A percentile compares a stretch with the other conserved stretches of the same genome.
Conservation (phyloP, 2,888 invertebrate genomes). For the Brachyptera putata region DNA sequence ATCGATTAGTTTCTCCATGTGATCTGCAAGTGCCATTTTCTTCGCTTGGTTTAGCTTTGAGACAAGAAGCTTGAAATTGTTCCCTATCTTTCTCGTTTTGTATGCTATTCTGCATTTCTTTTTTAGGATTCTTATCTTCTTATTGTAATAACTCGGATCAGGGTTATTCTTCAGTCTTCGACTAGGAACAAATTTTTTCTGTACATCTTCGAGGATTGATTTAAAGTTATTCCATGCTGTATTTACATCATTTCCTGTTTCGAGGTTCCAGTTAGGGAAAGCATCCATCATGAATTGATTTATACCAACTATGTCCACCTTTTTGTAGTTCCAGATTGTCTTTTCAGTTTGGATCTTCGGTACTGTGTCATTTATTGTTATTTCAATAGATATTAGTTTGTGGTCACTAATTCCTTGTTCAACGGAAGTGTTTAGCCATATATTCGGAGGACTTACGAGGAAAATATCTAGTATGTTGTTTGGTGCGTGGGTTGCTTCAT, state of each 20-base stretch:
- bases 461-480: background rate
- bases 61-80: background rate
- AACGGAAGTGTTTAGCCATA: background rate
- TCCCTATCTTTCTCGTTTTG: background rate
- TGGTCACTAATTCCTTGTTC: background rate
- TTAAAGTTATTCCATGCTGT: background rate
- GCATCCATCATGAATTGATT: background rate
- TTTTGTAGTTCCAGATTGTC: background rate
- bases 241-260: background rate
- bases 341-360: background rate
- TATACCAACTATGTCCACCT: background rate
- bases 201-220: background rate
- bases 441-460: background rate
- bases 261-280: background rate
- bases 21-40: background rate
- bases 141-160: background rate
- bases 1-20: background rate
- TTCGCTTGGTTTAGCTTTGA: background rate
- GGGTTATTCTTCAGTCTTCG: too few relatives aligned
- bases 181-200: background rate
- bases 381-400: background rate
- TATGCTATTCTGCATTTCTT: background rate
- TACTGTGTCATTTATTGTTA: background rate
- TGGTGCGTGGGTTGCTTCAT: background rate
- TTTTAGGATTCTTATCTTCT: background rate